Percentiles rank a stretch among this genome's conserved stretches.
Evolutionary conservation across 1,140 invertebrate species (phyloP).

Genomic region (Lithobius niger): DNA sequence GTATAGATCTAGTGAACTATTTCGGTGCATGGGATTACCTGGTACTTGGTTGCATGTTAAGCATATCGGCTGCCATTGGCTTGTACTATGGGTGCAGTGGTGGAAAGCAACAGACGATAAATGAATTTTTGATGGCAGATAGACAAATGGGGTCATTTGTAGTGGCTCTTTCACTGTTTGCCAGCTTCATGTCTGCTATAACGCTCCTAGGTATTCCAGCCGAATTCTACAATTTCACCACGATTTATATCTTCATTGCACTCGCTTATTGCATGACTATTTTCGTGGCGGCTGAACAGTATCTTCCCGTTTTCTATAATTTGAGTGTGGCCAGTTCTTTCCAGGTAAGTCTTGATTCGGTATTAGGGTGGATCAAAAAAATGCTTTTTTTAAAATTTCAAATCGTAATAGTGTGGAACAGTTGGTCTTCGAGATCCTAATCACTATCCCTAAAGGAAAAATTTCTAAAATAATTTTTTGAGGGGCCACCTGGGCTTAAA

Average conservation of each 20-base stretch:
- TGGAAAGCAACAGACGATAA: constrained; percentile 67
- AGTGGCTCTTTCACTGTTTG: constrained; percentile 74
- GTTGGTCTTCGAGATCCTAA: neutral
- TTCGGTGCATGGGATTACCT: constrained; percentile 48
- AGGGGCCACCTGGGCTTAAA: too few species aligned
- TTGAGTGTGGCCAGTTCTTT: constrained; percentile 74
- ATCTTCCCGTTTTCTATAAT: constrained; percentile 80
- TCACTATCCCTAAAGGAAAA: too few species aligned
- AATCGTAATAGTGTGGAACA: too few species aligned
- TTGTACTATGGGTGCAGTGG: constrained; percentile 72
- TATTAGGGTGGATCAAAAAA: too few species aligned
- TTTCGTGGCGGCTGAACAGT: constrained; percentile 63
- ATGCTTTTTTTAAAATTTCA: too few species aligned
- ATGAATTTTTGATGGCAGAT: constrained; percentile 71
- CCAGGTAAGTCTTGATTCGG: constrained; percentile 48
- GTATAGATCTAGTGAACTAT: too few species aligned
- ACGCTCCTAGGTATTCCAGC: constrained; percentile 76
- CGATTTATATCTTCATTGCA: constrained; percentile 63
- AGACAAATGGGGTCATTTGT: constrained; percentile 59
- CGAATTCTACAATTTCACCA: constrained; percentile 66
- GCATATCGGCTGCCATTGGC: constrained; percentile 54
- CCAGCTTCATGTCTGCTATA: constrained; percentile 89
- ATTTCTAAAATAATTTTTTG: too few species aligned
- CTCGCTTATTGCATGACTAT: constrained; percentile 62
- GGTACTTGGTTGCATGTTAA: constrained; percentile 45